Evolutionary conservation across 2,797 vertebrate species (phyloP), one percentile per base, ranked within the genome.

Genomic region (Tinamus major): DNA sequence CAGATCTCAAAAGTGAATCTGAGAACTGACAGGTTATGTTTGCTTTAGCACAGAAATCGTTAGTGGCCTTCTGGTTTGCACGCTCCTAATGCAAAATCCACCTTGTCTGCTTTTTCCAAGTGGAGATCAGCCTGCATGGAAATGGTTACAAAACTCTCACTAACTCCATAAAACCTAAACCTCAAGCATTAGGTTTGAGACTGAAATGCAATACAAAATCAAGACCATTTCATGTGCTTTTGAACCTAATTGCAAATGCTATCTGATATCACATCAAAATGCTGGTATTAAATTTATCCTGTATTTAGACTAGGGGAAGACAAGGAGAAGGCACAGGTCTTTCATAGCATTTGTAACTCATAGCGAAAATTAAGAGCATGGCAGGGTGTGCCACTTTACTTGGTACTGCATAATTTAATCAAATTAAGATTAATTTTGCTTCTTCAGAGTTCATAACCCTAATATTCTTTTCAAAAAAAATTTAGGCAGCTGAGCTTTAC

Each of bases 221-320:
- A 70, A 82, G 16, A 6, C 51, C 58, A 17, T 17, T 69, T 23
- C 23, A 53, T 44, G 35, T 11, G 10, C 5, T 44, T 10, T 33
- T 65, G 12, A 71, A 17, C 33, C 10, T 41, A 77, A 48, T 13
- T 68, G 39, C 17, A 77, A 82, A 59, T 26, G 14, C 19, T 23
- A 9, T 31, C n/a, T 49, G 7, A 11, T 64, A 67, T 42, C 48
- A 46, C 24, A 72, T 27, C 49, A 85, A 87, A 51, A 0, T 10
- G 35, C 18, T 63, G 7, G 23, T 14, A 65, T 70, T 63, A 59
- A 63, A 77, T 74, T 51, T 46, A 55, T 10, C 26, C 9, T n/a
- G 33, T 31, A 46, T 23, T 5, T 20, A 46, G 13, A 5, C 0
- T 79, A 19, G 5, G 3, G 6, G 46, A 26, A 56, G 26, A 13